Conservation (phyloP, 2,113 vertebrate genomes). For the chimpanzee (Pan troglodytes) region DNA sequence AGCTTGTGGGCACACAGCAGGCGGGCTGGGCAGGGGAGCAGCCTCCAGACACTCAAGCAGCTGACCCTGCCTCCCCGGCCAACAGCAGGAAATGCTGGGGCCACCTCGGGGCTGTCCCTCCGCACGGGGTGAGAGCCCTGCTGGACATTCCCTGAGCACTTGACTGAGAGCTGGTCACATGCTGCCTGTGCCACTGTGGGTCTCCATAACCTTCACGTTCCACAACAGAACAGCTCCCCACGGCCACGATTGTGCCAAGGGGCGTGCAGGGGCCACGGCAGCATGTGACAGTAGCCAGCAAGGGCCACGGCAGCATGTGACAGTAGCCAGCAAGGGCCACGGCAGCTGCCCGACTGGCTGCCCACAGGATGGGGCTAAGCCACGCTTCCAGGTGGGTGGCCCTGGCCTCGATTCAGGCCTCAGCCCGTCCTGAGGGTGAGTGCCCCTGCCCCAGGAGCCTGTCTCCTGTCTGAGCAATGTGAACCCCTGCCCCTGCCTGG, state of each 20-base stretch:
- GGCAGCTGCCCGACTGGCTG: rapidly evolving
- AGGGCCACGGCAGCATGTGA: too few relatives aligned
- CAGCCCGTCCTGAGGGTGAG: rapidly evolving
- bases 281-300: too few relatives aligned
- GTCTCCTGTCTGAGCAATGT: rapidly evolving
- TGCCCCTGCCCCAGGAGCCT: rapidly evolving
- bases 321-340: too few relatives aligned
- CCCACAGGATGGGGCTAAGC: rapidly evolving
- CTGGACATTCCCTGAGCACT: neutral
- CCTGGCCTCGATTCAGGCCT: neutral
- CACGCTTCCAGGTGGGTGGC: neutral
- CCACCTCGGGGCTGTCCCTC: rapidly evolving
- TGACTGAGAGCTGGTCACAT: neutral
- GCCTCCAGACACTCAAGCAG: rapidly evolving
- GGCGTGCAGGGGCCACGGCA: rapidly evolving
- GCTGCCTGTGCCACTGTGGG: neutral
- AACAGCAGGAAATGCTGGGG: rapidly evolving
- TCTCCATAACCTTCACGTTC: too few relatives aligned
- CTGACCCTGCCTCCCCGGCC: rapidly evolving
- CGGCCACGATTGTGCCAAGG: neutral
- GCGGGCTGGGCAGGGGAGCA: rapidly evolving
- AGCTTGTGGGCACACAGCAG: rapidly evolving
- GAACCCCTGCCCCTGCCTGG: rapidly evolving
- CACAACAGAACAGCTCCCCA: rapidly evolving
- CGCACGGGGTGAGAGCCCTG: rapidly evolving